A percentile compares a stretch with the other conserved stretches of the same genome.
These are phyloP conservation scores for Branchinecta lynchi DNA, from an alignment of 1,140 invertebrate genomes.

Conservation along the genomic window DNA sequence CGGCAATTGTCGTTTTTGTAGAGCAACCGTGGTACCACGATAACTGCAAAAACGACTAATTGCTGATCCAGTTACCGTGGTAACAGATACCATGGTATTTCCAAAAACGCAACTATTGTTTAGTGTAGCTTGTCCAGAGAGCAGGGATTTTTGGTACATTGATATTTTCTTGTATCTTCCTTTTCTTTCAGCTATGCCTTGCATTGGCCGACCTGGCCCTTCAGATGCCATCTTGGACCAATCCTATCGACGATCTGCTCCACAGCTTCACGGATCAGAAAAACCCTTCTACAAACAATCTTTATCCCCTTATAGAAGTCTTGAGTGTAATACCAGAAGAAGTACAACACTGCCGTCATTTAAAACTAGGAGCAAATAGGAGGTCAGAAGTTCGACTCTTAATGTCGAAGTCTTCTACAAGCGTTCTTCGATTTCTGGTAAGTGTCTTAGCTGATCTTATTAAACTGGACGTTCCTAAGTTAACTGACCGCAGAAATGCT, in stretches of 20 bases:
- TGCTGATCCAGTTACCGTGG: no score
- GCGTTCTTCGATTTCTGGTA: constrained; percentile 19
- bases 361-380: constrained; percentile 78
- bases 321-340: constrained; percentile 92
- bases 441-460: no score
- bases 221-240: constrained; percentile 85
- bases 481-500: no score
- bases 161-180: constrained; percentile 22
- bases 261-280: constrained; percentile 37
- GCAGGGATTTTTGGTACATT: background rate
- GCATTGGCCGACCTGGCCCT: constrained; percentile 81
- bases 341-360: constrained; percentile 53
- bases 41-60: no score
- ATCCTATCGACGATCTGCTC: constrained; percentile 69
- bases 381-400: constrained; percentile 55
- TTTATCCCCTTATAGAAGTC: constrained; percentile 74
- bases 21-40: no score
- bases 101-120: no score
- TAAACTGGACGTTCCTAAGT: no score
- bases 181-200: constrained; percentile 54
- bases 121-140: constrained; percentile 15
- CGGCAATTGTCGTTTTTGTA: no score
- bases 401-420: constrained; percentile 15
- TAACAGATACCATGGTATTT: no score
- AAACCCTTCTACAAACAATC: constrained; percentile 33